Conservation (phyloP, 2,888 invertebrate species). For the Melinaea marsaeus region DNA sequence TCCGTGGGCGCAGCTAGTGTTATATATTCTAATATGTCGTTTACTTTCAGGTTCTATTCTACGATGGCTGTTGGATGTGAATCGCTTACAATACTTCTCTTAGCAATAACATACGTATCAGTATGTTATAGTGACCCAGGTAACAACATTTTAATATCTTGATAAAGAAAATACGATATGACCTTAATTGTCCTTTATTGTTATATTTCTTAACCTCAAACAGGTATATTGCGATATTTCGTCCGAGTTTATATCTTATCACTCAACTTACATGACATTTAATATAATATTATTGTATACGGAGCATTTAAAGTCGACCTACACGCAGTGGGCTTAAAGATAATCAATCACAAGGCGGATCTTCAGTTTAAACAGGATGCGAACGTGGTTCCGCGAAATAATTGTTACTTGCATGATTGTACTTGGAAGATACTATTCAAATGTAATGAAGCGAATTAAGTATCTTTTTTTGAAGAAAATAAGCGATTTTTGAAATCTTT, state of each 20-base stretch:
- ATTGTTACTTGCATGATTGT: constrained; percentile 43
- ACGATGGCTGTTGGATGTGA: too few relatives aligned
- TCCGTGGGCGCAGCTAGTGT: too few relatives aligned
- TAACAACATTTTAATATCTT: too few relatives aligned
- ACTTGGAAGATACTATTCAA: background rate
- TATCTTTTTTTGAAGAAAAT: too few relatives aligned
- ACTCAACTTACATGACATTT: background rate
- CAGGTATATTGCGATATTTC: background rate
- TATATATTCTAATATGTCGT: too few relatives aligned
- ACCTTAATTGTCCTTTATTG: background rate
- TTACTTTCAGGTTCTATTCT: too few relatives aligned
- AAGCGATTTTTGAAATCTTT: too few relatives aligned
- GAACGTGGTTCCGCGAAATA: constrained; percentile 37
- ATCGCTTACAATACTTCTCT: too few relatives aligned
- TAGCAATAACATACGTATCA: too few relatives aligned
- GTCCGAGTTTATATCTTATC: background rate
- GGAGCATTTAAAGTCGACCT: background rate
- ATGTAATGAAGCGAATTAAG: too few relatives aligned
- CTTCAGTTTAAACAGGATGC: constrained; percentile 50
- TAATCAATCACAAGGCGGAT: constrained; percentile 28
- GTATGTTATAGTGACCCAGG: background rate
- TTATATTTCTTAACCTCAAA: background rate
- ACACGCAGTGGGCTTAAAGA: constrained; percentile 13
- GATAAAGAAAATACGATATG: background rate
- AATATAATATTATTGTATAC: background rate